These are phyloP conservation scores for Orgyia antiqua DNA, from an alignment of 2,888 invertebrate species.

Conservation along the genomic window DNA sequence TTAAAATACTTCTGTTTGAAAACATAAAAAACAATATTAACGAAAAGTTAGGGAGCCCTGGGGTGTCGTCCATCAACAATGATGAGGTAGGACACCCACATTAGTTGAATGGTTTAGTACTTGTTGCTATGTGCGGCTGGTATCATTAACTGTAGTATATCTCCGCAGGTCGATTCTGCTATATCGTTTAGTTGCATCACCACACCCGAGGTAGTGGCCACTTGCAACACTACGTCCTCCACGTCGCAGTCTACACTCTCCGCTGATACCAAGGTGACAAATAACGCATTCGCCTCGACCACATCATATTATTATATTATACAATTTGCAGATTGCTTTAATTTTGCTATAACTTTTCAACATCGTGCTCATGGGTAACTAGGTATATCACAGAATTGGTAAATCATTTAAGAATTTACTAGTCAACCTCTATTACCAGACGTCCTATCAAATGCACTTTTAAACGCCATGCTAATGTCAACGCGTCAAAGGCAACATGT, in stretches of 20 bases:
- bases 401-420: no score
- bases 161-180: slow-evolving; percentile 65
- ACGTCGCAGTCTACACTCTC: slow-evolving; percentile 47
- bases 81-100: slow-evolving; percentile 50
- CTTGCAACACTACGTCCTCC: slow-evolving; percentile 58
- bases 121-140: slow-evolving; percentile 9
- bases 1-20: slow-evolving; percentile 54
- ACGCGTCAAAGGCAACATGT: no score
- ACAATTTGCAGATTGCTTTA: slow-evolving; percentile 38
- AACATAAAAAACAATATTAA: slow-evolving; percentile 43
- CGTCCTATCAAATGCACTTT: no score
- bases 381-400: no score
- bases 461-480: no score
- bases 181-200: slow-evolving; percentile 76
- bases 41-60: slow-evolving; percentile 31
- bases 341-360: no score
- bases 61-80: slow-evolving; percentile 31
- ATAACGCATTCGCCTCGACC: slow-evolving; percentile 2
- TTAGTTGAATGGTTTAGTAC: slow-evolving; percentile 14
- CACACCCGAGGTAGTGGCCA: slow-evolving; percentile 67
- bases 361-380: no score
- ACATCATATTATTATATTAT: slow-evolving; percentile 8
- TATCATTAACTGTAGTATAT: slow-evolving; percentile 25
- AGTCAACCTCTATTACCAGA: no score
- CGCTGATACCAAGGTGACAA: slow-evolving; percentile 60